Evolutionary conservation across 2,888 invertebrate genomes (phyloP), one percentile per base, ranked within the genome.

Genomic region (Oxystoma pomonae): DNA sequence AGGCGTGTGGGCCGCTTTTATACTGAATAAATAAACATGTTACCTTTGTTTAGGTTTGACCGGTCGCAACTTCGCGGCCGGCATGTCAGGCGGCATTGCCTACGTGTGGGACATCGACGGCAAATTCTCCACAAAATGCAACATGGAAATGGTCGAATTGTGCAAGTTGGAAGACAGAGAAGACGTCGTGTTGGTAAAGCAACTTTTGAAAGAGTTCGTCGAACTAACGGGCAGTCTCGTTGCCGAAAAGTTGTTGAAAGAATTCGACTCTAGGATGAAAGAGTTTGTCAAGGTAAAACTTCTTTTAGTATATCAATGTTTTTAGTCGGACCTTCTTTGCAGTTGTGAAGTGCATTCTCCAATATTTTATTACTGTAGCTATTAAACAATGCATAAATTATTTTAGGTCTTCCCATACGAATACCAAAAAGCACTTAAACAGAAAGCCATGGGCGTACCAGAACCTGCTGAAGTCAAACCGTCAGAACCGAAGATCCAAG

Each of bases 31-130:
- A n/a, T n/a, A n/a, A n/a, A n/a, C n/a, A n/a, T n/a, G n/a, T n/a
- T n/a, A n/a, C n/a, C n/a, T 55, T 55, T 55, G 60, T 65, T 59
- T 64, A 77, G 98, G 98, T 0, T 85, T 94, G 65, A 98, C 98
- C 5, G 99, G 99, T 1, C 84, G 98, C 67, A 99, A 99, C 83
- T 99, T 99, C 83, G 98, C 97, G 7, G 99, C 99, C 57, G 99
- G 98, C 71, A 99, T 99, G 98, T 97, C 97, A 63, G 95, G 95
- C 56, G 83, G 83, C 58, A 91, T 98, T 70, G 98, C 98, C 0
- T 99, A 94, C 78, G 92, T 98, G 16, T 91, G 94, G 78, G 97
- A 98, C 76, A 86, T 90, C 60, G 92, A 93, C 77, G 91, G 91
- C 1, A 90, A 90, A 5, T 94, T 94, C 81, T 86, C 86, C 63